A percentile compares a stretch with the other conserved stretches of the same genome.
Conservation (phyloP, 64 coral and sea anemone genomes). For the Stylophora pistillata region DNA sequence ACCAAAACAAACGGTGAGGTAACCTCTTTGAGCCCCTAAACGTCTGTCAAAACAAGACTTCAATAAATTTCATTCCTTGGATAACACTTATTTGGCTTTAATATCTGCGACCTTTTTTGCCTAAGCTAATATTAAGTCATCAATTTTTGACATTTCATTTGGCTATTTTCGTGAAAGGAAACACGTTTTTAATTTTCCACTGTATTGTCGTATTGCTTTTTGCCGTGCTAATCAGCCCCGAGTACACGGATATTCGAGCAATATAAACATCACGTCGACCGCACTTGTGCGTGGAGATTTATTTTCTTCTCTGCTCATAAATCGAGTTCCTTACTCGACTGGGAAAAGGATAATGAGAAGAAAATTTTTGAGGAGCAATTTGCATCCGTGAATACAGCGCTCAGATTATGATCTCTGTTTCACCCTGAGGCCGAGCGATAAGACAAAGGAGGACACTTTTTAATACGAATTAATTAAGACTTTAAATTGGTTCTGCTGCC, state of each 20-base stretch:
- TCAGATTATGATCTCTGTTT: slow-evolving; percentile 57
- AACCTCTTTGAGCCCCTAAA: slow-evolving; percentile 22
- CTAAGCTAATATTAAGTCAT: slow-evolving; percentile 94
- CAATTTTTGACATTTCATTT: slow-evolving; percentile 84
- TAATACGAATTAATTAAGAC: slow-evolving; percentile 89
- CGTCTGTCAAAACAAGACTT: slow-evolving; percentile 84
- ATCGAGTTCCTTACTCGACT: background rate
- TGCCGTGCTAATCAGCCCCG: slow-evolving; percentile 48
- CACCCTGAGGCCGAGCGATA: slow-evolving; percentile 57
- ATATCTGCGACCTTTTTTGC: slow-evolving; percentile 88
- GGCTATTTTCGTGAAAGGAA: slow-evolving; percentile 72
- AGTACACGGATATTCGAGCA: slow-evolving; percentile 41
- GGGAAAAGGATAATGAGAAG: slow-evolving; percentile 24
- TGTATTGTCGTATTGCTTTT: slow-evolving; percentile 58
- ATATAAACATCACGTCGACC: slow-evolving; percentile 37
- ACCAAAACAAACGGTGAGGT: slow-evolving; percentile 93
- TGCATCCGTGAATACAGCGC: slow-evolving; percentile 6
- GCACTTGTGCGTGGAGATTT: background rate
- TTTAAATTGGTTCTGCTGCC: slow-evolving; percentile 75
- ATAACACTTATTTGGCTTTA: slow-evolving; percentile 88
- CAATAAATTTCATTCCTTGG: slow-evolving; percentile 62
- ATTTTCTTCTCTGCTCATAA: background rate
- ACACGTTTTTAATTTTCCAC: slow-evolving; percentile 62
- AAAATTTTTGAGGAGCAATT: slow-evolving; percentile 46
- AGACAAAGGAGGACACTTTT: slow-evolving; percentile 79